A percentile compares a stretch with the other conserved stretches of the same genome.
Evolutionary conservation across 2,888 invertebrate species (phyloP).

Genomic region (Parelbella ahira): DNA sequence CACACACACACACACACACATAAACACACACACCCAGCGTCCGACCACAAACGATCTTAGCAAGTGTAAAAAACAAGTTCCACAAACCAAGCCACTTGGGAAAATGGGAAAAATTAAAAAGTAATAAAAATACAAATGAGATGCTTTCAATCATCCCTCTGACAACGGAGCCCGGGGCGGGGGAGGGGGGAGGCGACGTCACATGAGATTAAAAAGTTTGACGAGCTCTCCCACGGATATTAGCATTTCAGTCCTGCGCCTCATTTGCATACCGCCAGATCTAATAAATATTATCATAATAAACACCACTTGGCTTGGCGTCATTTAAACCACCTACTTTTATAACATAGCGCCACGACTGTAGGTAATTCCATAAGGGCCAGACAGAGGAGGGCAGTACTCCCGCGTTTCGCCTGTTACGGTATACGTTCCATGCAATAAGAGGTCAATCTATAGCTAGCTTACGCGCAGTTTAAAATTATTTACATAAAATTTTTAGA

Average conservation of each 20-base stretch:
- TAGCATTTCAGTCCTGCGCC: constrained; percentile 68
- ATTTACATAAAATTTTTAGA: too few species aligned
- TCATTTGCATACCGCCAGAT: constrained; percentile 64
- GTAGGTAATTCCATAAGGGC: too few species aligned
- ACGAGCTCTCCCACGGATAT: constrained; percentile 76
- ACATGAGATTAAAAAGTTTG: constrained; percentile 81
- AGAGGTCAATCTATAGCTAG: too few species aligned
- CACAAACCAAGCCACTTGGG: constrained; percentile 34
- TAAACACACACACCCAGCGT: too few species aligned
- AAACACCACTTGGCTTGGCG: too few species aligned
- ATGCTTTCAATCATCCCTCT: constrained; percentile 75
- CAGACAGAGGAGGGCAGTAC: too few species aligned
- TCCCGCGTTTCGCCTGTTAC: too few species aligned
- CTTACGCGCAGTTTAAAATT: too few species aligned
- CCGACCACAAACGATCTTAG: constrained; percentile 1
- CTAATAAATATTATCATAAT: constrained; percentile 31
- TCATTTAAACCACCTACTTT: too few species aligned
- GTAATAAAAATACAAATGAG: constrained; percentile 80
- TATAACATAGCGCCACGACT: too few species aligned
- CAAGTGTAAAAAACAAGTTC: constrained; percentile 10
- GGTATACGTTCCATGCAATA: too few species aligned
- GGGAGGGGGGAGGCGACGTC: constrained; percentile 52
- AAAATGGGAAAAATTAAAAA: constrained; percentile 76
- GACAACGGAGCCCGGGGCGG: constrained; percentile 46
- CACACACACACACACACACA: too few species aligned